Base-by-base conservation (phyloP, 2,888 invertebrate genomes). In the Latrodectus elegans region DNA sequence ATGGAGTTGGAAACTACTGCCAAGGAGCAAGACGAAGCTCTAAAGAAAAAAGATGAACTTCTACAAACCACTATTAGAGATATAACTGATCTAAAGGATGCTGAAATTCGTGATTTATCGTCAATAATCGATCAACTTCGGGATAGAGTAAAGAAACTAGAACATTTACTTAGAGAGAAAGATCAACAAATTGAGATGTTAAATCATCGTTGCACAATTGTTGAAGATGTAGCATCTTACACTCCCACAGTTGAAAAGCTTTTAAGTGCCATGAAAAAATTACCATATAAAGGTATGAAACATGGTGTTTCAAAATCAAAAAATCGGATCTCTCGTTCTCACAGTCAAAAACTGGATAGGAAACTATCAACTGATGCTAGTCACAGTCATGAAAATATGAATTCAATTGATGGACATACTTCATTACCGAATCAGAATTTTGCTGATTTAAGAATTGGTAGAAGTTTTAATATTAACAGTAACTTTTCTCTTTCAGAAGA, bases 1-100 rank as follows among this genome's bases (percentile, higher is more conserved):
- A 88, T 90, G 64, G 91, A 92, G 84, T 90, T 92, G 52, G 92
- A 92, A 90, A 89, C 88, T 14, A 90, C 89, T 11, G 89, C 90
- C 8, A 77, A 89, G 17, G 88, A 90, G 52, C 90, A 90, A 73
- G 77, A 85, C 1, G 89, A 90, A 72, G 88, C 90, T 2, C 82
- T 90, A 64, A 89, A 89, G 68, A 87, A 89, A 52, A 90, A 90
- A 74, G 90, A 90, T 51, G 90, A 90, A 49, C 67, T 85, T n/a
- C 74, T 89, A 70, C 88, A 90, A 71, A 74, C 84, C 1, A 89
- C 89, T 49, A 76, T 90, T 8, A 82, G 88, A 26, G 89, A 90
- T 52, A 72, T 90, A 2, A 73, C 88, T 3, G 89, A 90, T 11
- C 65, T 88, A 12, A 90, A 90, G 82, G 89, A 90, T 55, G 79